Evolutionary conservation across 2,888 invertebrate species (phyloP), one percentile per base, ranked within the genome.

Genomic region (Dynastes grantii): DNA sequence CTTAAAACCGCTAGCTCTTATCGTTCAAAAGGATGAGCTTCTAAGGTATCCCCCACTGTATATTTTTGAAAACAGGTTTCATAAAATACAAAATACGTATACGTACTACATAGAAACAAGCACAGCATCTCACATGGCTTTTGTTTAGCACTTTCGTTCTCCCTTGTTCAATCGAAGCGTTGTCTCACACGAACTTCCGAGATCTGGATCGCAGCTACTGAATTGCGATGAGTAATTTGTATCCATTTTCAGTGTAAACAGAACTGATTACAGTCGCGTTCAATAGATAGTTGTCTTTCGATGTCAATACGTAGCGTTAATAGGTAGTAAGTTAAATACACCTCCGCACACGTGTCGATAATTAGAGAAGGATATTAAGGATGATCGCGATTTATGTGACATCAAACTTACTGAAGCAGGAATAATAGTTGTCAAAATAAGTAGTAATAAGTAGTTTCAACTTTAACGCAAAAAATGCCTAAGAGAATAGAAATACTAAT

Each of bases 191-290:
- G 32, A 29, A 13, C 2, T 63, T 32, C 63, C 32, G 63, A 29
- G 11, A 13, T 29, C 29, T 63, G 32, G 13, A 63, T 32, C 29
- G 27, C 29, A 63, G 29, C 27, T 29, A 63, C 9, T 37, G 32
- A 63, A 32, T 13, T 29, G 63, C 32, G 63, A 63, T 29, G 63
- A 63, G 63, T 32, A 63, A 63, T 63, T 63, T 63, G 63, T 63
- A 63, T 63, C 32, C 8, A 63, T 63, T 32, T 63, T 63, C 63
- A 32, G 13, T 63, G 63, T 63, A 63, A 63, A 63, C 63, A 63
- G 63, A 32, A 63, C 63, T 63, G 63, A 63, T 63, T 63, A 32
- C 63, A 27, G 32, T 0, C 63, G 63, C 63, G 11, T 11, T 63
- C 8, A 32, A 32, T 13, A 63, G 63, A 32, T 32, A 63, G 63